Base-by-base conservation (phyloP, 2,797 vertebrate species). In the Malurus splendens region DNA sequence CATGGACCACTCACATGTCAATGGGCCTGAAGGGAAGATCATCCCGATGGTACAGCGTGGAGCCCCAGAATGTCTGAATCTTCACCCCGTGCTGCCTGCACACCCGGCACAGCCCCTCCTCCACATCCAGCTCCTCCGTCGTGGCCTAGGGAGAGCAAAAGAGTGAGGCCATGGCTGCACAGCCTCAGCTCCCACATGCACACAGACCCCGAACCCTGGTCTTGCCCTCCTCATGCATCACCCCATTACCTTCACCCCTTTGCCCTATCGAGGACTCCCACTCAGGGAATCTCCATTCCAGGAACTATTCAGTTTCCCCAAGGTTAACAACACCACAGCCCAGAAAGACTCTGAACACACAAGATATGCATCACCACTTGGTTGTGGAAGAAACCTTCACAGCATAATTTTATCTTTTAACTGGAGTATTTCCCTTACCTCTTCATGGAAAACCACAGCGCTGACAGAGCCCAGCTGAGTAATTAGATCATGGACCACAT, bases 51-150 rank as follows among this genome's bases (percentile, higher is more conserved):
- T 98, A 98, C 30, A 98, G 94, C 0, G 98, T 98, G 25, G 97
- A 97, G 9, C 97, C 97, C 98, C 98, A 98, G 91, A 98, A 97
- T 4, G 94, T 97, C 92, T 98, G 97, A 91, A 98, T 90, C 94
- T 94, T 96, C 89, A 98, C 97, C 19, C 97, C 96, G 3, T 97
- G 96, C 92, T 94, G 96, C 24, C 90, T 62, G 24, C 98, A 98
- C 54, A 98, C 95, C 42, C 96, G 96, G 78, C 94, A 97, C 67
- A 98, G 81, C 30, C 47, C 93, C 65, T 95, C 94, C 93, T 98
- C 98, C 39, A 98, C 97, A 28, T 94, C 95, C 84, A 97, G 96
- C 87, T 98, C 98, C 75, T 98, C 98, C 32, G 97, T 96, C 0
- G 97, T 97, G 25, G 97, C 97, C 98, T 98, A 12, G 7, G 14